These are phyloP conservation scores for Vanessa cardui DNA, from an alignment of 2,888 invertebrate species.

Conservation along the genomic window DNA sequence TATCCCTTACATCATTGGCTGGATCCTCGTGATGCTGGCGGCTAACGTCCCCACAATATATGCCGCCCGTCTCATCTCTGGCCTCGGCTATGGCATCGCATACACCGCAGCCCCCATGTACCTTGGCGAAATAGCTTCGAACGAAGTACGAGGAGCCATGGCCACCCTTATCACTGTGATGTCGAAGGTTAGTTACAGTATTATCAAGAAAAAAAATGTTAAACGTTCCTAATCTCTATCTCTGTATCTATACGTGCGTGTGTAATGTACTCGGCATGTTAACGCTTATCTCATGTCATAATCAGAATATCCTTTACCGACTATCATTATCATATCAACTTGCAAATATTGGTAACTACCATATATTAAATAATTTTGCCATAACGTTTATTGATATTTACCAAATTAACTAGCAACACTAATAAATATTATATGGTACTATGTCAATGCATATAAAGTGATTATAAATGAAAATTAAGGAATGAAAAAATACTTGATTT, in stretches of 20 bases:
- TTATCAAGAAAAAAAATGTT: neutral
- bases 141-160: constrained; percentile 83
- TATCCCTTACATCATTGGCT: constrained; percentile 84
- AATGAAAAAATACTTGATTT: no score
- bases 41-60: constrained; percentile 82
- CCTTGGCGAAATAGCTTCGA: constrained; percentile 84
- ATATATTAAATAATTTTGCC: neutral
- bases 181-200: constrained; percentile 68
- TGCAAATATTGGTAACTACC: no score
- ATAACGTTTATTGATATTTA: neutral
- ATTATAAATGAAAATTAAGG: no score
- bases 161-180: constrained; percentile 84
- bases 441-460: no score
- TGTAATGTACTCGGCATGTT: constrained; percentile 1
- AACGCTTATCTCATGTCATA: neutral
- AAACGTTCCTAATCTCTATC: no score
- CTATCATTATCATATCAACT: neutral
- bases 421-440: no score
- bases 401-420: no score
- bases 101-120: constrained; percentile 85
- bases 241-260: neutral
- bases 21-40: constrained; percentile 85
- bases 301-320: neutral
- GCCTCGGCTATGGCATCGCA: constrained; percentile 84
- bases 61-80: constrained; percentile 83